Evolutionary conservation across 2,113 vertebrate species (phyloP).

Genomic region (Phyllostomus hastatus): DNA sequence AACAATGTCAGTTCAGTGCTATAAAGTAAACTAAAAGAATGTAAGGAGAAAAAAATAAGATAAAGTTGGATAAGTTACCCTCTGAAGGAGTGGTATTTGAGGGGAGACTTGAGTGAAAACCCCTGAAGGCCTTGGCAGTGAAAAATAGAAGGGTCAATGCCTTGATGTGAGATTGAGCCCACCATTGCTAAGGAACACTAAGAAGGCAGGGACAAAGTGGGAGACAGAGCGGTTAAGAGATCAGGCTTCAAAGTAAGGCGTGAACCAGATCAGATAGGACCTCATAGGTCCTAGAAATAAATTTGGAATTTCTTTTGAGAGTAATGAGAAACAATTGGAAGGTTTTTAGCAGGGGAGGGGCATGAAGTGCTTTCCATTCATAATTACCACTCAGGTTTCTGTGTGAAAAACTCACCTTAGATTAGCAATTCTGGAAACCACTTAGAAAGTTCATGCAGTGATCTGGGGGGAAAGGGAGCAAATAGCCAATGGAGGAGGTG

Average conservation of each 20-base stretch:
- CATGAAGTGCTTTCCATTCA: not conserved
- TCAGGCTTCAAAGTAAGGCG: not conserved
- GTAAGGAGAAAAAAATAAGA: not conserved
- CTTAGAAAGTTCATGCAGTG: not conserved
- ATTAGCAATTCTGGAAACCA: not conserved
- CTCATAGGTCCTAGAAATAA: not conserved
- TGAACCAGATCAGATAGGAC: not conserved
- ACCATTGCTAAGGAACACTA: accelerated
- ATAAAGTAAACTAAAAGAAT: not conserved
- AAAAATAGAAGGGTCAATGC: not conserved
- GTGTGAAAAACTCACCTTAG: not conserved
- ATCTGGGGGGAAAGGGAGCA: not conserved
- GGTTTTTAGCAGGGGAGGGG: not conserved
- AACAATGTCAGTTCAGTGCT: not conserved
- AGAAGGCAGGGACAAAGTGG: not conserved
- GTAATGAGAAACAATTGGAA: not conserved
- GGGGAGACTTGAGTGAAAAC: not conserved
- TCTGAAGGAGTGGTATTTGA: not conserved
- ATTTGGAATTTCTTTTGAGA: not conserved
- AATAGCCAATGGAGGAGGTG: too few relatives aligned
- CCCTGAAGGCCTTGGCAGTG: not conserved
- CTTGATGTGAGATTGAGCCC: too few relatives aligned
- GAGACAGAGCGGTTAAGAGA: too few relatives aligned
- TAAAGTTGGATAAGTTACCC: accelerated
- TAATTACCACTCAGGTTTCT: not conserved